phyloP scores from a whole-genome alignment of 2,888 invertebrate species.

The Plagodis dolabraria region DNA sequence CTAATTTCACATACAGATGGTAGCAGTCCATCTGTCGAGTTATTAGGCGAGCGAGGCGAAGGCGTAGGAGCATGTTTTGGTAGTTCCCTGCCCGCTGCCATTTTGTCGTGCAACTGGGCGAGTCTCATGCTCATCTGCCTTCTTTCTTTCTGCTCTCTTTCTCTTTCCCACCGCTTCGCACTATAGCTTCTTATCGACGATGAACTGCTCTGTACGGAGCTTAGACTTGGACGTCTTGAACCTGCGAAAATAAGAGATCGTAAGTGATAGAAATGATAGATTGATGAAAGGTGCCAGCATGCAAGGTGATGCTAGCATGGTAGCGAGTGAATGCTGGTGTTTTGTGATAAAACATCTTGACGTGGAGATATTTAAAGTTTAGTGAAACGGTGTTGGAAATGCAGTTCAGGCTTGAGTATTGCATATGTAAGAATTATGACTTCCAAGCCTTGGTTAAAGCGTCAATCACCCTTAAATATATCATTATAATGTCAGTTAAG shows the following conservation, averaged over 20 bases:
- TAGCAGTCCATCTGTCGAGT: slow-evolving; percentile 92
- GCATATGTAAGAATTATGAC: too few relatives aligned
- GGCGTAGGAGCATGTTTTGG: slow-evolving; percentile 87
- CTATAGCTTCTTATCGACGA: slow-evolving; percentile 94
- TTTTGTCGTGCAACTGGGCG: slow-evolving; percentile 87
- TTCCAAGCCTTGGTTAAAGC: too few relatives aligned
- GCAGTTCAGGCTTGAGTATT: too few relatives aligned
- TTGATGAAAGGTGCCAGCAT: slow-evolving; percentile 2
- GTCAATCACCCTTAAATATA: too few relatives aligned
- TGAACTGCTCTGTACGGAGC: slow-evolving; percentile 93
- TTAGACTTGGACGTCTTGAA: slow-evolving; percentile 94
- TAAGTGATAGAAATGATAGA: slow-evolving; percentile 14
- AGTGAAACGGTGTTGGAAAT: too few relatives aligned
- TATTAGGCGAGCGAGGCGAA: slow-evolving; percentile 90
- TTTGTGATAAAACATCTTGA: not conserved
- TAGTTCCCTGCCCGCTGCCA: slow-evolving; percentile 78
- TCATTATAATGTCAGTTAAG: too few relatives aligned
- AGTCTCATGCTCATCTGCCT: slow-evolving; percentile 91
- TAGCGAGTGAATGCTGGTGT: slow-evolving; percentile 3
- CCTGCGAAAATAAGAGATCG: slow-evolving; percentile 77
- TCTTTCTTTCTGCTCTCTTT: slow-evolving; percentile 92
- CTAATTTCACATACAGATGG: slow-evolving; percentile 92
- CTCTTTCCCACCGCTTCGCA: slow-evolving; percentile 91
- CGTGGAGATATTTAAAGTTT: too few relatives aligned
- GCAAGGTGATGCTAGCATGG: slow-evolving; percentile 4